Conservation (phyloP, 2,888 invertebrate genomes). For the Dryococelus australis region DNA sequence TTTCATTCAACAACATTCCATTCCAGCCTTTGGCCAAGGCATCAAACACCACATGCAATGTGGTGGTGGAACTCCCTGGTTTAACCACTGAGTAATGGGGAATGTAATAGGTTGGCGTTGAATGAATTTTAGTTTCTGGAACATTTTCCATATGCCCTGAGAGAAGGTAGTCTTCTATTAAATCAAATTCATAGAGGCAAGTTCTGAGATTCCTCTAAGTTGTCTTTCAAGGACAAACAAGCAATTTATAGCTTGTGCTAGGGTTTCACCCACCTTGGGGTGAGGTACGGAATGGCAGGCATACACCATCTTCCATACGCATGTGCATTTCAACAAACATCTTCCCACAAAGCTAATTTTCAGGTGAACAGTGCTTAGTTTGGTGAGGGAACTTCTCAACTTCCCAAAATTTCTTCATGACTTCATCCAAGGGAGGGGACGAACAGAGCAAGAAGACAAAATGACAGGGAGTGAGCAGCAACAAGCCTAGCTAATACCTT, state of each 20-base stretch:
- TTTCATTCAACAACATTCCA: no score
- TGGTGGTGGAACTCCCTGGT: not conserved
- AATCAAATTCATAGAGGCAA: no score
- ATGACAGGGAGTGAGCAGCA: not conserved
- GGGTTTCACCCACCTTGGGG: no score
- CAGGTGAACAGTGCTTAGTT: not conserved
- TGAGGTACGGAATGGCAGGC: no score
- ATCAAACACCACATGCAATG: no score
- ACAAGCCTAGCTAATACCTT: accelerated
- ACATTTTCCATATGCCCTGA: not conserved
- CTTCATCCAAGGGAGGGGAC: not conserved
- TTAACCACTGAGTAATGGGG: not conserved
- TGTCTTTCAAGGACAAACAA: no score
- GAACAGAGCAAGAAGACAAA: not conserved
- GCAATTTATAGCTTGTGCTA: no score
- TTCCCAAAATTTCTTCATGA: not conserved
- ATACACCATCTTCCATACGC: no score
- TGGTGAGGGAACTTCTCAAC: not conserved
- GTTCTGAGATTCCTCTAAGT: no score
- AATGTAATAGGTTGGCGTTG: not conserved
- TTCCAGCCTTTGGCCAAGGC: no score
- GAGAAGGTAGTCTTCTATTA: not conserved
- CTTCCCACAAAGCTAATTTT: no score
- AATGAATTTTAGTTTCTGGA: not conserved
- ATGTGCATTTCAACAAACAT: not conserved